Evolutionary conservation across 2,797 vertebrate species (phyloP).

Genomic region (Micromesistius poutassou): DNA sequence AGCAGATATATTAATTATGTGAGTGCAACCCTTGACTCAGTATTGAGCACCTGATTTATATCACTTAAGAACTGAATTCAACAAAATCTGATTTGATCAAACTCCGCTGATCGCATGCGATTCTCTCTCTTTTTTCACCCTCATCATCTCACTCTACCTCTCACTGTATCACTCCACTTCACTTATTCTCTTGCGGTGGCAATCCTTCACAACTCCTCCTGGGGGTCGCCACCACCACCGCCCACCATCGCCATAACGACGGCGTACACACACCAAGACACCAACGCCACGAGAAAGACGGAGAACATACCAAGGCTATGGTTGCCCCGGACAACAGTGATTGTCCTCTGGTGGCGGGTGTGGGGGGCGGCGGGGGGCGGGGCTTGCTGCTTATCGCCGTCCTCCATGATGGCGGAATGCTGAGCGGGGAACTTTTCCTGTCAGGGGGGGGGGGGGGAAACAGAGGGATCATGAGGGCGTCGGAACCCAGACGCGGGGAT

Average conservation of each 20-base stretch:
- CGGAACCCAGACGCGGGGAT: neutral
- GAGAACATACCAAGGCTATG: conserved; percentile 91
- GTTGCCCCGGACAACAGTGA: conserved; percentile 91
- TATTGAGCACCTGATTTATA: neutral
- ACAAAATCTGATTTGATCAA: neutral
- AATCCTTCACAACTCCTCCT: conserved; percentile 59
- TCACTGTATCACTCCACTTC: conserved; percentile 7
- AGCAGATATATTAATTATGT: neutral
- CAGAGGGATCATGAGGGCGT: conserved; percentile 1
- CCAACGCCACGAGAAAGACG: conserved; percentile 66
- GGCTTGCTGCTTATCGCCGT: conserved; percentile 38
- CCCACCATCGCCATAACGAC: conserved; percentile 62
- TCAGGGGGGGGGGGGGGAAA: conserved; percentile 20
- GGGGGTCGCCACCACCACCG: conserved; percentile 57
- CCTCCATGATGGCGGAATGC: conserved; percentile 64
- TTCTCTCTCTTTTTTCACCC: conserved; percentile 16
- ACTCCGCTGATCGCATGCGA: no score
- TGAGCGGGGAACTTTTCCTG: conserved; percentile 70
- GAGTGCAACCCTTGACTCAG: neutral
- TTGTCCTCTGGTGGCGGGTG: conserved; percentile 82
- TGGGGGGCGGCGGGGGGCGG: conserved; percentile 55
- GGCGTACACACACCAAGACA: conserved; percentile 71
- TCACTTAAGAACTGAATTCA: neutral
- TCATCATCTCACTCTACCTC: conserved; percentile 22
- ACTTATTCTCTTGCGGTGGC: conserved; percentile 23